phyloP scores from a whole-genome alignment of 1,140 invertebrate genomes.

The Pogonomyrmex californicus region DNA sequence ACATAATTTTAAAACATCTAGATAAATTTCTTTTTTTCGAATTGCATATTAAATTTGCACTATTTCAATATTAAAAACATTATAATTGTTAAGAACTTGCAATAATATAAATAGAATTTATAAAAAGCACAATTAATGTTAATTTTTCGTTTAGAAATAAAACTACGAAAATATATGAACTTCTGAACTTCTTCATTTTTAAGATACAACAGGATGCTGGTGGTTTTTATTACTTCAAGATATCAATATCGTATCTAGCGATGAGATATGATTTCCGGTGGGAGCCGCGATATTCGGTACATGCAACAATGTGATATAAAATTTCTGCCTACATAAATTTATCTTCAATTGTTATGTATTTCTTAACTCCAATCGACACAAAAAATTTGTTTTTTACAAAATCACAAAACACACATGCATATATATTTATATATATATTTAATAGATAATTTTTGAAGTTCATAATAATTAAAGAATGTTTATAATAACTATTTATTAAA shows the following conservation, averaged over 20 bases:
- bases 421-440: not conserved
- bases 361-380: not conserved
- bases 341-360: not conserved
- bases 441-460: slow-evolving; percentile 1
- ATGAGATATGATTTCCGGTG: slow-evolving; percentile 1
- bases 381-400: slow-evolving; percentile 1
- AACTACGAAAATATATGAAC: not conserved
- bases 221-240: not conserved
- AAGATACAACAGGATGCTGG: not conserved
- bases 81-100: slow-evolving; percentile 4
- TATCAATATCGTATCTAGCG: slow-evolving; percentile 10
- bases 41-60: not conserved
- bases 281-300: not conserved
- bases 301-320: slow-evolving; percentile 43
- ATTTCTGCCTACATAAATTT: not conserved
- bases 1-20: not conserved
- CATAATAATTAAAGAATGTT: not conserved
- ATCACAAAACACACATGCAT: not conserved
- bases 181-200: not conserved
- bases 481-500: not conserved
- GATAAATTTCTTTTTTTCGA: not conserved
- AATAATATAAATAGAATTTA: not conserved
- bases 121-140: not conserved
- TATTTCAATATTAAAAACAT: not conserved
- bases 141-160: not conserved